A percentile compares a stretch with the other conserved stretches of the same genome.
These are phyloP conservation scores for Drosophila melanocephala DNA, from an alignment of 2,888 invertebrate species.

Conservation along the genomic window DNA sequence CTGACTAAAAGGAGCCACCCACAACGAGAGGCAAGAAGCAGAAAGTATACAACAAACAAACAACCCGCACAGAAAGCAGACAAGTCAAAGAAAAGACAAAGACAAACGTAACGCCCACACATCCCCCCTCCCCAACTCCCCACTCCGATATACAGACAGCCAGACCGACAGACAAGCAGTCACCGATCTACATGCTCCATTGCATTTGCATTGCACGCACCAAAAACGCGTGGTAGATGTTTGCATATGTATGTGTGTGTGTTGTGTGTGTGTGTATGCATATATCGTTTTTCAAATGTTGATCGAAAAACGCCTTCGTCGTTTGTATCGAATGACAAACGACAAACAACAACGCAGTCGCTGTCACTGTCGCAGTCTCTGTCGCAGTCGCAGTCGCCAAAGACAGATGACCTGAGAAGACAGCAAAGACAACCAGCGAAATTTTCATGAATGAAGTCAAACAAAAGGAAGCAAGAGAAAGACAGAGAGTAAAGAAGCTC, in stretches of 20 bases:
- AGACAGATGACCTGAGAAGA: slow-evolving; percentile 51
- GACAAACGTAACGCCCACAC: slow-evolving; percentile 55
- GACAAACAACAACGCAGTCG: slow-evolving; percentile 42
- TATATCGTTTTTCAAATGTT: slow-evolving; percentile 75
- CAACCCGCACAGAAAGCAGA: slow-evolving; percentile 51
- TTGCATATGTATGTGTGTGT: slow-evolving; percentile 7
- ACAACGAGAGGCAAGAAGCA: slow-evolving; percentile 43
- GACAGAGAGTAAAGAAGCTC: slow-evolving; percentile 6
- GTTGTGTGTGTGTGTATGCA: slow-evolving; percentile 18
- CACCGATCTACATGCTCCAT: slow-evolving; percentile 56
- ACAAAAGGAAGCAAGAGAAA: slow-evolving; percentile 43
- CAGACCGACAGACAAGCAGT: slow-evolving; percentile 6
- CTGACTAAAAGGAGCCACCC: slow-evolving; percentile 41
- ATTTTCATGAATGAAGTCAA: slow-evolving; percentile 64
- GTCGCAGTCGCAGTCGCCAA: slow-evolving; percentile 38
- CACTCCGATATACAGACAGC: slow-evolving; percentile 13
- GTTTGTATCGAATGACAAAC: slow-evolving; percentile 75
- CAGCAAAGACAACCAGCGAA: slow-evolving; percentile 34
- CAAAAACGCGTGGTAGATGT: slow-evolving; percentile 68
- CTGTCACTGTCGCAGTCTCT: slow-evolving; percentile 18
- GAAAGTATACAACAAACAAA: slow-evolving; percentile 52
- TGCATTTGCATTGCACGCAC: slow-evolving; percentile 79
- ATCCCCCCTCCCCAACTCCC: background rate
- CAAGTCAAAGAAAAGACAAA: slow-evolving; percentile 21
- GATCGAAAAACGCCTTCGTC: slow-evolving; percentile 71